phyloP scores from a whole-genome alignment of 2,888 invertebrate genomes.

The Thelaira solivaga region DNA sequence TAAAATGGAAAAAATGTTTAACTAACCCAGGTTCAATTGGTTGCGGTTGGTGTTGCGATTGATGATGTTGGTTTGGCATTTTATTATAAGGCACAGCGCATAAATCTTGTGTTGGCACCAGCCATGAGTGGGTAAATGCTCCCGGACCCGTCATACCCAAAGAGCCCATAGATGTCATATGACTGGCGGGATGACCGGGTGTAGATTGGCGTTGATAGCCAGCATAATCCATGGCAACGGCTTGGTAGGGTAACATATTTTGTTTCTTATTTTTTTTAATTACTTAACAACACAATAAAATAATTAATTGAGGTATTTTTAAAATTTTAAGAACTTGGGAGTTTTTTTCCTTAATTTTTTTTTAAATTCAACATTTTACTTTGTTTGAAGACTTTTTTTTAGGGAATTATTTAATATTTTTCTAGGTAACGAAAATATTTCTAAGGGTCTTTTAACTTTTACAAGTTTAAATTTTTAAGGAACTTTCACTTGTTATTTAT shows the following conservation, averaged over 20 bases:
- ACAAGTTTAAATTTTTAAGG: constrained; percentile 34
- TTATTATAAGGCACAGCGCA: constrained; percentile 91
- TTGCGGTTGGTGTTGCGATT: constrained; percentile 75
- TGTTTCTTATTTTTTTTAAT: neutral
- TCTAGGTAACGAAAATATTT: constrained; percentile 6
- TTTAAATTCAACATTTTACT: constrained; percentile 19
- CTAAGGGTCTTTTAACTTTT: constrained; percentile 55
- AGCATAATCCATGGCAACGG: constrained; percentile 91
- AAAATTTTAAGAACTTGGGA: constrained; percentile 28
- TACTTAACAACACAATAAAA: too few species aligned
- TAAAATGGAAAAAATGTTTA: constrained; percentile 79
- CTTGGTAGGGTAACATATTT: constrained; percentile 92
- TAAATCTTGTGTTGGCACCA: constrained; percentile 94
- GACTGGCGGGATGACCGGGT: constrained; percentile 74
- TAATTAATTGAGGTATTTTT: constrained; percentile 32
- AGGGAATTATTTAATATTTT: neutral
- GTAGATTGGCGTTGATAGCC: constrained; percentile 81
- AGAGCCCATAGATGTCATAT: constrained; percentile 77
- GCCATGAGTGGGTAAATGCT: constrained; percentile 96
- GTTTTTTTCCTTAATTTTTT: constrained; percentile 4
- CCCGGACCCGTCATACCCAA: constrained; percentile 78
- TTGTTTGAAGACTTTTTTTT: neutral
- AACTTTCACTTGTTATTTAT: constrained; percentile 45
- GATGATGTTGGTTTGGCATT: constrained; percentile 77
- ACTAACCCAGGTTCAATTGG: constrained; percentile 87